Evolutionary conservation across 2,888 invertebrate genomes (phyloP), one percentile per base, ranked within the genome.

Genomic region (Drosophila silvestris): DNA sequence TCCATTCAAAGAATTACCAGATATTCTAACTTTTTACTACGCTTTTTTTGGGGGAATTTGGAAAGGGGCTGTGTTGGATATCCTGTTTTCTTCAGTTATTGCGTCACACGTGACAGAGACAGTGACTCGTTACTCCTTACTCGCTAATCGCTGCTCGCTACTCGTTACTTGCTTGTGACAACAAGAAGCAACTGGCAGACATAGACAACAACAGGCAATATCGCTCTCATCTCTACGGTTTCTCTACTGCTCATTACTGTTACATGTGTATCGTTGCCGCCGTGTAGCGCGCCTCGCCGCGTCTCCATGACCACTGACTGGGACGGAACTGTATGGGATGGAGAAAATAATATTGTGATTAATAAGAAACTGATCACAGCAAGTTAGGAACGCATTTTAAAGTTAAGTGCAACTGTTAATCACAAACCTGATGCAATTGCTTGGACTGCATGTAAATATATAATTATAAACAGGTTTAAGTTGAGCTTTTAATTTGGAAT

Each of bases 251-350:
- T 47, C 26, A 26, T 47, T 47, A 47, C 44, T 64, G 68, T 64
- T 95, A 98, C 98, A 98, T 98, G 94, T 98, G 98, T 93, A 98
- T 98, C 74, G 98, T 98, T 64, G 98, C 98, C 44, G 98, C 98
- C 30, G 98, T 98, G 94, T 98, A 98, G 91, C 98, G 96, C 14
- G 98, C 98, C 93, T 98, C 98, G 16, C 98, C 98, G 90, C 97
- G 95, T 87, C 97, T 95, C 97, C 98, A 98, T 89, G 96, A 96
- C 98, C 98, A 98, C 84, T 98, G 97, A 85, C 97, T 97, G 77
- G 99, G 99, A 79, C 98, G 98, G 93, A 98, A 98, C 98, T 99
- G 95, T 79, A 95, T 16, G 3, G 41, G 16, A 26, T 33, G 51
- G 22, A 54, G 28, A 67, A 19, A 35, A 54, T 16, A 32, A 35